phyloP scores from a whole-genome alignment of 2,888 invertebrate genomes.

The Drosophila fulvimacula region DNA sequence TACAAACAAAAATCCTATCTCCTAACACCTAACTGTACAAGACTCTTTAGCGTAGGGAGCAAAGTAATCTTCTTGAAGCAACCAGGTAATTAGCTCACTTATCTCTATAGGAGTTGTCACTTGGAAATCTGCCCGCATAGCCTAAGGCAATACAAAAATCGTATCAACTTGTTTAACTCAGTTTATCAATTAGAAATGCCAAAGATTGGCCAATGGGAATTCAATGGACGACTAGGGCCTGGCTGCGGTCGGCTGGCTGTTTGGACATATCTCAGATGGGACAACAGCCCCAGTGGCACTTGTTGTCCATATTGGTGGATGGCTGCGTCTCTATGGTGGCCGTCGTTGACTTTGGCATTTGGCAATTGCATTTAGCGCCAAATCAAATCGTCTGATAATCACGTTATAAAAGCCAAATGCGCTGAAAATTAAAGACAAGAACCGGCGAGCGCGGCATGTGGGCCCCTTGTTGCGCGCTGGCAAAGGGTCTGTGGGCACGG shows the following conservation, averaged over 20 bases:
- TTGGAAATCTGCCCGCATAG: background rate
- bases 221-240: background rate
- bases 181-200: constrained; percentile 12
- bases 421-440: constrained; percentile 81
- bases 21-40: too few species aligned
- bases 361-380: constrained; percentile 83
- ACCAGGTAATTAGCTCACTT: too few species aligned
- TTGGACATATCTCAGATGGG: constrained; percentile 2
- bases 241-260: constrained; percentile 1
- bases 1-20: too few species aligned
- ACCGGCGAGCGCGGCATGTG: constrained; percentile 67
- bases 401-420: constrained; percentile 85
- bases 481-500: constrained; percentile 22
- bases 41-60: too few species aligned
- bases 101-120: background rate
- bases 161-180: background rate
- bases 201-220: background rate
- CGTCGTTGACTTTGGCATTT: constrained; percentile 77
- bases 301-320: constrained; percentile 1
- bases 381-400: constrained; percentile 85
- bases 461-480: constrained; percentile 14
- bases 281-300: constrained; percentile 17
- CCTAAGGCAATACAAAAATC: background rate
- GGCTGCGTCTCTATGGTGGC: constrained; percentile 34
- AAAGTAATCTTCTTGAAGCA: too few species aligned